Conservation (phyloP, 2,888 invertebrate genomes). For the Philonicus albiceps region DNA sequence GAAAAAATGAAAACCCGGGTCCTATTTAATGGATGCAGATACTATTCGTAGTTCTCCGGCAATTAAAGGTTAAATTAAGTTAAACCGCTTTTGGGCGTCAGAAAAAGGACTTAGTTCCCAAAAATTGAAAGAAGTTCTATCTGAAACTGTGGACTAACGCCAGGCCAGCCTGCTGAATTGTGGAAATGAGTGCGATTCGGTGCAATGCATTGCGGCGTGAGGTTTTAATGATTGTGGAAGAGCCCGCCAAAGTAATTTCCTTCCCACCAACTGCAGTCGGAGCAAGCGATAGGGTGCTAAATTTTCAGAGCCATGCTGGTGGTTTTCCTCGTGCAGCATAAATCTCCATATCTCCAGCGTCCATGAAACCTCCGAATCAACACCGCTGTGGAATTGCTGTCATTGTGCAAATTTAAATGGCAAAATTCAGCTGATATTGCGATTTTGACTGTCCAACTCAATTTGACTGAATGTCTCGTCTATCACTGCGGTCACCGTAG, state of each 20-base stretch:
- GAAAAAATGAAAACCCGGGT: not conserved
- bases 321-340: not conserved
- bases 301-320: not conserved
- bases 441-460: conserved; percentile 4
- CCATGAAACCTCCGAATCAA: not conserved
- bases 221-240: not conserved
- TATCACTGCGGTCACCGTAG: not conserved
- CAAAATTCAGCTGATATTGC: conserved; percentile 5
- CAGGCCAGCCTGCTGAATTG: not conserved
- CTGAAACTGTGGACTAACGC: not conserved
- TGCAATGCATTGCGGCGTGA: not conserved
- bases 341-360: not conserved
- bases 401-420: not conserved
- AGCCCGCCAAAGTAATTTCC: not conserved
- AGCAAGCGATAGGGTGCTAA: not conserved
- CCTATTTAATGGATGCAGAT: not conserved
- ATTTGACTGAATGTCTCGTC: not conserved
- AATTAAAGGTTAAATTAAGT: conserved; percentile 38
- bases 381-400: conserved; percentile 6
- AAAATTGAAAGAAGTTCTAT: not conserved
- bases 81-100: conserved; percentile 7
- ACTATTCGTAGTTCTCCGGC: not conserved
- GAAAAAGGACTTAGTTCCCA: not conserved
- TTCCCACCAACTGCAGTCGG: not conserved
- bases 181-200: not conserved